Evolutionary conservation across 2,113 vertebrate species (phyloP), one percentile per base, ranked within the genome.

Genomic region (Climacteris rufus): DNA sequence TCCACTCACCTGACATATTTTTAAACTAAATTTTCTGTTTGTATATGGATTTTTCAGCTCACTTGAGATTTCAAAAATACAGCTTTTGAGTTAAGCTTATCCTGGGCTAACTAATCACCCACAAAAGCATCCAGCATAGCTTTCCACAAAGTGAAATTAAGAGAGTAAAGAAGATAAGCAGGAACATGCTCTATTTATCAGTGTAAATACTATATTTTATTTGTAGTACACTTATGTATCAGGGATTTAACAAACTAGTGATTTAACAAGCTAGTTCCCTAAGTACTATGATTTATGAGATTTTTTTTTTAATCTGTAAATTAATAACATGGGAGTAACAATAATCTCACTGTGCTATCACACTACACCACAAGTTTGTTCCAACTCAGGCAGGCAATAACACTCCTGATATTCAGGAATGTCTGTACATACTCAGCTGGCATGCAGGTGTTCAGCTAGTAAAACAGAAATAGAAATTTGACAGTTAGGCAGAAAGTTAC

Each of bases 381-480:
- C 68, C 18, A 87, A 77, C 47, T 44, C 64, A 85, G 71, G 63
- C 52, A 74, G 71, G 78, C 63, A 83, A n/a, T 80, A 94, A 70
- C 54, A 78, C 47, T 75, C n/a, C 70, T 89, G 69, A 82, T 92
- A 64, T 42, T 71, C 56, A 95, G 81, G 64, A 94, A 93, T 66
- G 83, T 54, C 88, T 82, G 52, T 31, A 92, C 74, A 70, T 77
- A 71, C 72, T 90, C 95, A 94, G 90, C 71, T 97, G 96, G 90
- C 60, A 93, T 16, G 76, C 88, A 96, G 90, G 94, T 97, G 94
- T 83, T 83, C 4, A 3, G 66, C 47, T 90, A 92, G 94, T 89
- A 95, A 94, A 96, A 93, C n/a, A 92, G 72, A 86, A 96, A 94
- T 66, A 89, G 79, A 92, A 95, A 92, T 87, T 75, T 87, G 88